Conservation (phyloP, 1,140 invertebrate species). For the Latrodectus geometricus region DNA sequence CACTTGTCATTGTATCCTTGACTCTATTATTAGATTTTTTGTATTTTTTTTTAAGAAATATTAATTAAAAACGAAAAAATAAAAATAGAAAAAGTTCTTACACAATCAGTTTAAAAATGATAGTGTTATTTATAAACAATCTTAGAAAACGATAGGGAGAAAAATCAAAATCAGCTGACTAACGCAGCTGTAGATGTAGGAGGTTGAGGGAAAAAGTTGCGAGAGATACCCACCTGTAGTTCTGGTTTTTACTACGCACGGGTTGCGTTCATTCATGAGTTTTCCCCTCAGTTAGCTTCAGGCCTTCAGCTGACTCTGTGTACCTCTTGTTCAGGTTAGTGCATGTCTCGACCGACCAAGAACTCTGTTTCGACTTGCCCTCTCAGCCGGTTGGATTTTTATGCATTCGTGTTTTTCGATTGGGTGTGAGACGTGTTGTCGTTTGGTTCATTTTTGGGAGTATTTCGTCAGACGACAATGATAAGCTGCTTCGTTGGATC, state of each 20-base stretch:
- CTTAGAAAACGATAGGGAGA: background rate
- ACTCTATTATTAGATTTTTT: too few species aligned
- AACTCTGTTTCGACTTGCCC: background rate
- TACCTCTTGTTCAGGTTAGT: background rate
- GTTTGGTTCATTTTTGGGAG: too few species aligned
- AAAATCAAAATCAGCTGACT: background rate
- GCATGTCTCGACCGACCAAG: slow-evolving; percentile 4
- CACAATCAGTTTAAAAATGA: too few species aligned
- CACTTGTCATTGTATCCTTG: too few species aligned
- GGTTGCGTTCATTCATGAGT: background rate
- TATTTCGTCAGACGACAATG: slow-evolving; percentile 14
- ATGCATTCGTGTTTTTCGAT: too few species aligned
- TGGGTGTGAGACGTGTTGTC: too few species aligned
- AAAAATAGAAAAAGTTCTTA: too few species aligned
- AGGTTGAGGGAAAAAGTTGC: background rate
- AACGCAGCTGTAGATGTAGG: background rate
- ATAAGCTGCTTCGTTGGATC: slow-evolving; percentile 41
- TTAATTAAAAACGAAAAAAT: too few species aligned
- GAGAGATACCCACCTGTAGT: background rate
- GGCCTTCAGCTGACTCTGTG: background rate
- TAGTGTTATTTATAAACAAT: too few species aligned
- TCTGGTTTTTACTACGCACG: background rate
- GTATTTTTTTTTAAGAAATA: too few species aligned
- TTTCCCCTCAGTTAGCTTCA: background rate
- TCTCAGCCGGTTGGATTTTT: background rate